Evolutionary conservation across 2,113 vertebrate genomes (phyloP).

Genomic region (Neodon shergylaensis): DNA sequence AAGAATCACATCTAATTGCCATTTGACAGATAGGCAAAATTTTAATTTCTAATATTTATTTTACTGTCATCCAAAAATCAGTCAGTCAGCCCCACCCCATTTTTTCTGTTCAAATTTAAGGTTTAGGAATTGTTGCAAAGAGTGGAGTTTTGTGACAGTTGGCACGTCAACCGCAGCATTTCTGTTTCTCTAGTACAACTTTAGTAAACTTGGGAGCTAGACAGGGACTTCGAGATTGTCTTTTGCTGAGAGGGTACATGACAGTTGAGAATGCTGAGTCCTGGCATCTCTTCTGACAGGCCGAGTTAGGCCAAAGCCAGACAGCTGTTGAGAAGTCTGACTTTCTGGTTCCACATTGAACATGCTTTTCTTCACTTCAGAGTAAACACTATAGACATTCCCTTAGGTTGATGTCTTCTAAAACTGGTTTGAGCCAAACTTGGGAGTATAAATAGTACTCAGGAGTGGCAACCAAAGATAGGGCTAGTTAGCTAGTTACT

Average conservation of each 20-base stretch:
- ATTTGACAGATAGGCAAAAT: conserved; percentile 5
- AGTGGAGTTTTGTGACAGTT: not conserved
- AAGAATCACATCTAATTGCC: conserved; percentile 10
- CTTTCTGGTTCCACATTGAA: not conserved
- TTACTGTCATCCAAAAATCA: not conserved
- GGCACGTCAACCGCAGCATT: not conserved
- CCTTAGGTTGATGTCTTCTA: not conserved
- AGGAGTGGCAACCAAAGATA: too few relatives aligned
- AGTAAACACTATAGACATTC: not conserved
- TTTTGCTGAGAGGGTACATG: not conserved
- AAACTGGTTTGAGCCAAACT: not conserved
- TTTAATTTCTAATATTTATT: conserved; percentile 25
- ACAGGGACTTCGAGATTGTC: not conserved
- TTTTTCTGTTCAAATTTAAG: not conserved
- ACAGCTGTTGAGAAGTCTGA: not conserved
- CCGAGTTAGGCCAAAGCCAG: not conserved
- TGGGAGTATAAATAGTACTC: not conserved
- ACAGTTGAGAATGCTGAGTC: not conserved
- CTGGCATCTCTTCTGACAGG: not conserved
- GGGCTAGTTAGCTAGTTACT: not conserved
- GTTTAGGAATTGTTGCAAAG: conserved; percentile 33
- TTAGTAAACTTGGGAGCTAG: conserved; percentile 7
- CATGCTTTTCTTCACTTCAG: not conserved
- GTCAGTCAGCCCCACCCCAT: not conserved
- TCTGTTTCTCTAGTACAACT: conserved; percentile 4